Evolutionary conservation across 2,113 vertebrate species (phyloP).

Genomic region (Athene cunicularia): DNA sequence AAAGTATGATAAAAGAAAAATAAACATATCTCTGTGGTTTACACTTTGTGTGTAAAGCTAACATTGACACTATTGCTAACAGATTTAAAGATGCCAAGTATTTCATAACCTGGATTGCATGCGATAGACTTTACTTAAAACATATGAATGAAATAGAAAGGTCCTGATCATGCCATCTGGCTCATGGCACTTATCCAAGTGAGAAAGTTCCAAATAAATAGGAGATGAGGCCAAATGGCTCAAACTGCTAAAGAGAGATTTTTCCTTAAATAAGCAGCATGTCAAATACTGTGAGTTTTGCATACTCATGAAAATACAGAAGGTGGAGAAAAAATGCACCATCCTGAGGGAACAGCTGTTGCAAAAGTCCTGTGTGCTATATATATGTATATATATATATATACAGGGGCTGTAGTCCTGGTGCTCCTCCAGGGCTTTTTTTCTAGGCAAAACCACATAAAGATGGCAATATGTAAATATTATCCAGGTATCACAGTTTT

Average conservation of each 20-base stretch:
- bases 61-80: neutral
- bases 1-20: neutral
- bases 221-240: neutral
- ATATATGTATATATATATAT: too few species aligned
- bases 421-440: neutral
- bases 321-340: neutral
- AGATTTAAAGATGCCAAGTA: neutral
- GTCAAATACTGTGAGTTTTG: neutral
- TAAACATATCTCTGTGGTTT: neutral
- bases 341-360: neutral
- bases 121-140: neutral
- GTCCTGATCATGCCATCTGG: neutral
- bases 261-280: neutral
- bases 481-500: neutral
- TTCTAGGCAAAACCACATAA: neutral
- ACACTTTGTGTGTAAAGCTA: neutral
- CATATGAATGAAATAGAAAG: neutral
- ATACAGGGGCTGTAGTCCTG: neutral
- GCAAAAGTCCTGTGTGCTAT: neutral
- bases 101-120: neutral
- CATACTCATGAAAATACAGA: neutral
- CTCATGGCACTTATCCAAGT: neutral
- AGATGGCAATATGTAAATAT: neutral
- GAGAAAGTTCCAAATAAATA: neutral
- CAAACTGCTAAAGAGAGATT: neutral